phyloP scores from a whole-genome alignment of 2,888 invertebrate genomes.

The Neoitamus cyanurus region DNA sequence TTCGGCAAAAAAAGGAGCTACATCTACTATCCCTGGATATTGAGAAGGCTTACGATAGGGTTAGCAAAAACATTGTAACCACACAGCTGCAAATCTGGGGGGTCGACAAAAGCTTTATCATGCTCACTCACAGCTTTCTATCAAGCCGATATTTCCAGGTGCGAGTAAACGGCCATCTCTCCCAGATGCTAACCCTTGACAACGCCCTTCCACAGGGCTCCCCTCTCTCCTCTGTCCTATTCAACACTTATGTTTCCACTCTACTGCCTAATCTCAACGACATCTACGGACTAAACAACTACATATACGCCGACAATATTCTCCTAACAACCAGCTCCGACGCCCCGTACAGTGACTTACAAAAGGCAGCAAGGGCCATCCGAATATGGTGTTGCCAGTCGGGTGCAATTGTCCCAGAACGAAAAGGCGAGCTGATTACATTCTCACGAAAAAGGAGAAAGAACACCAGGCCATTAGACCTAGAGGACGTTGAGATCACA shows the following conservation, averaged over 20 bases:
- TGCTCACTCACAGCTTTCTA: not conserved
- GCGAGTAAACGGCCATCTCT: not conserved
- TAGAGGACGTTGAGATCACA: not conserved
- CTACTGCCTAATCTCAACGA: too few relatives aligned
- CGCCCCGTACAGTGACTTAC: not conserved
- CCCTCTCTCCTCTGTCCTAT: not conserved
- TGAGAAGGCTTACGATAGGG: not conserved
- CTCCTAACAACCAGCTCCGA: not conserved
- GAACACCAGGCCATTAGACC: not conserved
- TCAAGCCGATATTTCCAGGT: not conserved
- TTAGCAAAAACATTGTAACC: too few relatives aligned
- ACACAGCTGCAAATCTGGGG: too few relatives aligned
- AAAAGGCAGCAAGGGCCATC: not conserved
- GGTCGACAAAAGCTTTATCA: not conserved
- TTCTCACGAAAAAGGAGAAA: not conserved
- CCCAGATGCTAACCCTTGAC: not conserved
- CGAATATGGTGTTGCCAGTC: too few relatives aligned
- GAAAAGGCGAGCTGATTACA: not conserved
- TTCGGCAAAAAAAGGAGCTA: not conserved
- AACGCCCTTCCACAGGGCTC: not conserved
- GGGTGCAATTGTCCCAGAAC: too few relatives aligned
- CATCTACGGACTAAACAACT: too few relatives aligned
- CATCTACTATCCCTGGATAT: not conserved
- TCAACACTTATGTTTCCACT: not conserved
- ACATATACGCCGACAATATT: too few relatives aligned